Evolutionary conservation across 2,888 invertebrate species (phyloP), one percentile per base, ranked within the genome.

Genomic region (Patella caerulea): DNA sequence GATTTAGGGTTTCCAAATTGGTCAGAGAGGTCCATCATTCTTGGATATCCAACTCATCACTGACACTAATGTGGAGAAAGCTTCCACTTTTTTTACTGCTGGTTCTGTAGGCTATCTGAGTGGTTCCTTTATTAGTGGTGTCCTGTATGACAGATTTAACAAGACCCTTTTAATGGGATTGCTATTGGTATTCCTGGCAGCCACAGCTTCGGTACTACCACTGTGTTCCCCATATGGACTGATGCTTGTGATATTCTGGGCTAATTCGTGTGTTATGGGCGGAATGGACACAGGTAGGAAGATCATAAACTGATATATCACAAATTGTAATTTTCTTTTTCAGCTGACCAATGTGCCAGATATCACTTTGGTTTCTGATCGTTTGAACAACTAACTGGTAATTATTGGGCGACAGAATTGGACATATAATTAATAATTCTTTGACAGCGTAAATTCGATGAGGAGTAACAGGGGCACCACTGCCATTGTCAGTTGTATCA

Each of bases 1-100:
- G 29, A 74, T 82, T 17, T 83, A 92, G 92, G 92, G 92, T 29
- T 84, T 92, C 71, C 85, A 88, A 45, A 83, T 90, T 76, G 90
- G 91, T 3, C 89, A 92, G 75, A 87, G 89, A 45, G 92, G 92
- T 15, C 92, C 92, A 17, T 88, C 92, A 2, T 87, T 92, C 56
- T 85, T 90, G 1, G 90, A 92, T 81, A 85, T 92, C 5, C 85
- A 87, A 75, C 83, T 89, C 53, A 87, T 90, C 72, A 88, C 90
- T 2, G 82, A 87, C 74, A 84, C 88, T 15, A 84, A 88, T 71
- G 79, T 89, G 7, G 85, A 88, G n/a, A 79, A 87, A 45, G 90
- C 91, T n/a, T 87, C 90, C 0, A 87, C 84, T 53, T 88, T 92
- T 73, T 91, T 91, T 79, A 90, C 91, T 14, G 86, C 89, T 19